A percentile compares a stretch with the other conserved stretches of the same genome.
These are phyloP conservation scores for Neoitamus cyanurus DNA, from an alignment of 2,888 invertebrate genomes.

Conservation along the genomic window DNA sequence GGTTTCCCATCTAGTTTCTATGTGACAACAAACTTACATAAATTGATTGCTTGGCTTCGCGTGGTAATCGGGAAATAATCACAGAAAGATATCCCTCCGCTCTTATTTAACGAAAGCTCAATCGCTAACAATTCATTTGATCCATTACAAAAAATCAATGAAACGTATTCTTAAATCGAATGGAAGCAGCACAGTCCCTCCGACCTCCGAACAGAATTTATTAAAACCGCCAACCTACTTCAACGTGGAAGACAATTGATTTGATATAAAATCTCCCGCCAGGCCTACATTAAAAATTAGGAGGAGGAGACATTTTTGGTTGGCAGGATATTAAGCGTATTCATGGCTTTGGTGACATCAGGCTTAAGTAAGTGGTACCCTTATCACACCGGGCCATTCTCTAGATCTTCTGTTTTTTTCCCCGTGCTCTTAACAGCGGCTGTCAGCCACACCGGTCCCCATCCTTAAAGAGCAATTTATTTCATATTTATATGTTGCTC, in stretches of 20 bases:
- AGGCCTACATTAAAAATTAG: neutral
- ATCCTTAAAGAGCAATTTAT: neutral
- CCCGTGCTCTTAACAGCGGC: neutral
- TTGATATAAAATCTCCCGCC: neutral
- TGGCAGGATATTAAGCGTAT: neutral
- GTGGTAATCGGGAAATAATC: no score
- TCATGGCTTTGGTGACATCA: constrained; percentile 5
- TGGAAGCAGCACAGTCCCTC: neutral
- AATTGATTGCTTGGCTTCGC: no score
- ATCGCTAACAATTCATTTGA: no score
- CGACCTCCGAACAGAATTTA: neutral
- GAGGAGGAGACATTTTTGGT: neutral
- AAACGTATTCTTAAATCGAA: neutral
- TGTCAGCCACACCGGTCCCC: neutral
- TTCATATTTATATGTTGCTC: neutral
- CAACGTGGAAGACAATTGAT: neutral
- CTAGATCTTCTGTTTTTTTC: neutral
- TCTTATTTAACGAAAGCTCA: no score
- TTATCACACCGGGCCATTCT: neutral
- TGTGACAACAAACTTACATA: no score
- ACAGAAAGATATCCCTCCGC: no score
- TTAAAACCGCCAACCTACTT: neutral
- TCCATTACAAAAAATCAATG: no score
- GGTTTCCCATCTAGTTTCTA: no score
- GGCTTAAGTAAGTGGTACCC: constrained; percentile 1